Evolutionary conservation across 2,797 vertebrate species (phyloP), one percentile per base, ranked within the genome.

Genomic region (Netta rufina): DNA sequence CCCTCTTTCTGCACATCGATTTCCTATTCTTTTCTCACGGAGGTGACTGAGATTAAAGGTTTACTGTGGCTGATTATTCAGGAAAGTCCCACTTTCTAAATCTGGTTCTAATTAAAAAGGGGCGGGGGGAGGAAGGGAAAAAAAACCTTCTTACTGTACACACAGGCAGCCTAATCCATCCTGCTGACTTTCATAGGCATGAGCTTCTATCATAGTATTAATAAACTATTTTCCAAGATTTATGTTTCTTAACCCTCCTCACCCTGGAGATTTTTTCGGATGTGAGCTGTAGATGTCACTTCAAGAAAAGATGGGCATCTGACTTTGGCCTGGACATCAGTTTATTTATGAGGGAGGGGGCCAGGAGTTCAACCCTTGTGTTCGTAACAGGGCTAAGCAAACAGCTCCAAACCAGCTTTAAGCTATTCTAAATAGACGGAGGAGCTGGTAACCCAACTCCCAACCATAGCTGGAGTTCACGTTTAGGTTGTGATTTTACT

Each of bases 101-200:
- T 91, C 87, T 95, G 93, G 85, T 97, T 96, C 93, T 96, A 97
- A 97, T 97, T 95, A 97, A 95, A 96, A 96, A 93, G 51, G 87
- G 51, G 33, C 17, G 67, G 39, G 72, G 74, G 72, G 51, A 87
- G 36, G 60, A 79, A 64, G 36, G 67, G 41, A 19, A 89, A 89
- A 27, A 80, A 76, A 4, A 0, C 61, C 78, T 93, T 88, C 84
- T 66, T 89, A 74, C 74, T 93, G 43, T 53, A 87, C 90, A 93
- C 72, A 87, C 47, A 89, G 87, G 69, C 95, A 83, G 74, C 88
- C 87, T 92, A 79, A 89, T 91, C 87, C 88, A 95, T 81, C 56
- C 85, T 93, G 89, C 94, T 90, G 85, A 83, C 94, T 95, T 93
- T 95, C 92, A 84, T 93, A 96, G 87, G 66, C 90, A 74, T 64